phyloP scores from a whole-genome alignment of 2,113 vertebrate genomes.

The Seriola rivoliana region DNA sequence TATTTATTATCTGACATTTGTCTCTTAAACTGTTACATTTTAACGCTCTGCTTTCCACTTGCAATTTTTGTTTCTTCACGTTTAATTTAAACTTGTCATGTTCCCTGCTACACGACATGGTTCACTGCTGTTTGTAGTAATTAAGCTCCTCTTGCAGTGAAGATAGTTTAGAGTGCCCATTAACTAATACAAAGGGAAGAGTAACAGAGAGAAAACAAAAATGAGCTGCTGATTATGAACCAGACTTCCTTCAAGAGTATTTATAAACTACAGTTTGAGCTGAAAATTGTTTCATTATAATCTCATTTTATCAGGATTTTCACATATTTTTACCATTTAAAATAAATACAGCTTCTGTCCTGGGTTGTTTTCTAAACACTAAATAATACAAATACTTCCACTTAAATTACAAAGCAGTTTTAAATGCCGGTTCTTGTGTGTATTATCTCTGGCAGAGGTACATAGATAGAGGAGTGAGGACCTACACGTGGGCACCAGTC shows the following conservation, averaged over 20 bases:
- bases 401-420: neutral
- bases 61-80: neutral
- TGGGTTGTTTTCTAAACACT: neutral
- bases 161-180: neutral
- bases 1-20: neutral
- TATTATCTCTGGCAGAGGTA: conserved; percentile 88
- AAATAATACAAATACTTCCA: neutral
- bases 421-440: conserved; percentile 25
- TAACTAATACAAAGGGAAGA: neutral
- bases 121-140: neutral
- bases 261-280: neutral
- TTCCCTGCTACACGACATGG: neutral
- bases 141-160: neutral
- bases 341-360: neutral
- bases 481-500: conserved; percentile 96
- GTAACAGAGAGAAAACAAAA: neutral
- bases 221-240: neutral
- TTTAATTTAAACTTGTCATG: neutral
- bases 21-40: neutral
- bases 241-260: neutral
- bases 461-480: conserved; percentile 95
- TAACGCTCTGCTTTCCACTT: neutral
- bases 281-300: neutral
- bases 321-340: neutral
- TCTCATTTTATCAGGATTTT: neutral